Percentiles rank a stretch among this genome's conserved stretches.
phyloP scores from a whole-genome alignment of 2,113 vertebrate species.

The Dendrocopos noguchii region DNA sequence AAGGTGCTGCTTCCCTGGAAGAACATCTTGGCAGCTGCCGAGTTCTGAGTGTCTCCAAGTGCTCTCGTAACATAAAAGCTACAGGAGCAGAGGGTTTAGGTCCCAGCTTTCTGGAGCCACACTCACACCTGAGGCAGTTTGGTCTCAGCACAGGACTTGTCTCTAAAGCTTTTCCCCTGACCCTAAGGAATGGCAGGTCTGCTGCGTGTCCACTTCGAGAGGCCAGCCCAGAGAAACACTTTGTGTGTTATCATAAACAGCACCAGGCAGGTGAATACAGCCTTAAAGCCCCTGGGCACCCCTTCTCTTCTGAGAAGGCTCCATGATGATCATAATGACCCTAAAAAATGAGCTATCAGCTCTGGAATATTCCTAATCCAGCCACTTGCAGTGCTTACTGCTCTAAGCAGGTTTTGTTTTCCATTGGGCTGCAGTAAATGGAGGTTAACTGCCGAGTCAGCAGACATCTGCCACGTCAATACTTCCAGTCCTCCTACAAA shows the following conservation, averaged over 20 bases:
- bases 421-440: neutral
- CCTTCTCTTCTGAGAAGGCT: neutral
- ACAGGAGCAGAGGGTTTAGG: rapidly evolving
- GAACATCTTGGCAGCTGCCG: neutral
- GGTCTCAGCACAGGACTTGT: neutral
- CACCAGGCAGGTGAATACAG: neutral
- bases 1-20: neutral
- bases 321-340: neutral
- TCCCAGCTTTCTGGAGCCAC: neutral
- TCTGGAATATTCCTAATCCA: constrained; percentile 13
- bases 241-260: neutral
- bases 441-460: constrained; percentile 27
- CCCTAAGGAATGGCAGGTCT: neutral
- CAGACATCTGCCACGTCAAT: neutral
- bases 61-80: neutral
- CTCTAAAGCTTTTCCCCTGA: neutral
- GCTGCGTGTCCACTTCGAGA: neutral
- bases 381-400: neutral
- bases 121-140: neutral
- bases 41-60: neutral
- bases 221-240: neutral
- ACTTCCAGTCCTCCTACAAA: neutral
- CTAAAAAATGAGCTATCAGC: neutral
- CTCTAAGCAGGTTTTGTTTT: constrained; percentile 27
- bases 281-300: neutral